These are phyloP conservation scores for Drosophila repletoides DNA, from an alignment of 1,140 invertebrate genomes.

Conservation along the genomic window DNA sequence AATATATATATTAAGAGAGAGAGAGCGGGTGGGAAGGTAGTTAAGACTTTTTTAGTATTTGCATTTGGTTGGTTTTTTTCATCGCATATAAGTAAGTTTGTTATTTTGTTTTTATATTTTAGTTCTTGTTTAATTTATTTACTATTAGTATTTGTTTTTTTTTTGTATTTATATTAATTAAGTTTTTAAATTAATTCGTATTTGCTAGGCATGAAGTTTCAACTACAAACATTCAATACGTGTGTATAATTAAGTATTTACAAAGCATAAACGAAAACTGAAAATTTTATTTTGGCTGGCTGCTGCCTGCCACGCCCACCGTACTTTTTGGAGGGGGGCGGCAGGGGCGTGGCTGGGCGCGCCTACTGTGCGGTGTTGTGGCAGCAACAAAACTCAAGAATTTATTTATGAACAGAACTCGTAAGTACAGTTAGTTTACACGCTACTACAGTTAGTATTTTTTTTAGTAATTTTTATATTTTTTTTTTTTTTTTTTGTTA, in stretches of 20 bases:
- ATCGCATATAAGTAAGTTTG: slow-evolving; percentile 26
- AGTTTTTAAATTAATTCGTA: slow-evolving; percentile 59
- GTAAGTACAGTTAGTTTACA: slow-evolving; percentile 72
- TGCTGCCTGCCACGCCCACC: slow-evolving; percentile 23
- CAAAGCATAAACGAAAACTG: slow-evolving; percentile 75
- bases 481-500: slow-evolving; percentile 38
- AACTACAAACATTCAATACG: slow-evolving; percentile 77
- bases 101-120: slow-evolving; percentile 32
- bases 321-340: not conserved
- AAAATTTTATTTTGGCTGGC: slow-evolving; percentile 54
- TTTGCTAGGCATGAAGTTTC: slow-evolving; percentile 65
- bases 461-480: slow-evolving; percentile 42
- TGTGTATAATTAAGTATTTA: slow-evolving; percentile 70
- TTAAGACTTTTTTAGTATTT: slow-evolving; percentile 76
- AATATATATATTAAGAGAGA: slow-evolving; percentile 55
- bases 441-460: slow-evolving; percentile 68
- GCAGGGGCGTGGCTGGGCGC: slow-evolving; percentile 10
- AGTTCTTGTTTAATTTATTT: slow-evolving; percentile 36
- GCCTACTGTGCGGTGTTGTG: slow-evolving; percentile 33
- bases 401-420: slow-evolving; percentile 66
- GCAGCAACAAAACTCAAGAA: slow-evolving; percentile 76
- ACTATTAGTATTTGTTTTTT: slow-evolving; percentile 11
- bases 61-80: slow-evolving; percentile 50
- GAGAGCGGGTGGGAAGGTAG: slow-evolving; percentile 72
- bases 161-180: slow-evolving; percentile 21